A percentile compares a stretch with the other conserved stretches of the same genome.
phyloP scores from a whole-genome alignment of 2,113 vertebrate species.

The Strix uralensis region DNA sequence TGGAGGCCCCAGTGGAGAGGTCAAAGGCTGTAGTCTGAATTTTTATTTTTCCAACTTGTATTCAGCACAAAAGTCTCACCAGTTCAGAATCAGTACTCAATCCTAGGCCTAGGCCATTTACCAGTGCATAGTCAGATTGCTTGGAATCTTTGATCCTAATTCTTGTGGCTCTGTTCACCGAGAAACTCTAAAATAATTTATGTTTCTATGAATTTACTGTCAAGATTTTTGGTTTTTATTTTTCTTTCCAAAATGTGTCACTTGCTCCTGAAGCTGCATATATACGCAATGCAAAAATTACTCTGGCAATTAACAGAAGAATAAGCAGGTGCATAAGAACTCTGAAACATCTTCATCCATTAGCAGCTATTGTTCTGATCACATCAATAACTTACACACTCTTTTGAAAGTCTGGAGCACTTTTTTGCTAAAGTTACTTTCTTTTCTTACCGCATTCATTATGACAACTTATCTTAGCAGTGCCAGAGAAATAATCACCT shows the following conservation, averaged over 20 bases:
- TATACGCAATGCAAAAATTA: conserved; percentile 13
- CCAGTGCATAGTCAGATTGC: not conserved
- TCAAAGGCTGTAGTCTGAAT: not conserved
- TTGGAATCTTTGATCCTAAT: not conserved
- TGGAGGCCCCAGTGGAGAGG: not conserved
- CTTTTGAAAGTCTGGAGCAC: conserved; percentile 51
- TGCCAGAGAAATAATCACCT: conserved; percentile 42
- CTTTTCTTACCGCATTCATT: conserved; percentile 18
- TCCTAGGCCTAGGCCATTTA: not conserved
- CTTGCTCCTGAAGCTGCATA: conserved; percentile 12
- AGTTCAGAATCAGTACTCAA: not conserved
- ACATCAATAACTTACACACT: conserved; percentile 29
- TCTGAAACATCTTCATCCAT: conserved; percentile 36
- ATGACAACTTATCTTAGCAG: conserved; percentile 39
- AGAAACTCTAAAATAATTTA: not conserved
- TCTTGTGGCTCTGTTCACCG: not conserved
- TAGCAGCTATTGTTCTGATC: conserved; percentile 52
- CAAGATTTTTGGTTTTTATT: not conserved
- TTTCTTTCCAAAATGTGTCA: not conserved
- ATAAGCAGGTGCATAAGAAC: conserved; percentile 19
- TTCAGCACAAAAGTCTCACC: not conserved
- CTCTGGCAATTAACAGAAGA: conserved; percentile 48
- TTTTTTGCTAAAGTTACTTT: conserved; percentile 40
- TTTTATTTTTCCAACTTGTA: not conserved
- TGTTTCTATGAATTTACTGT: not conserved